Evolutionary conservation across 2,888 invertebrate species (phyloP).

Genomic region (Pyralis farinalis): DNA sequence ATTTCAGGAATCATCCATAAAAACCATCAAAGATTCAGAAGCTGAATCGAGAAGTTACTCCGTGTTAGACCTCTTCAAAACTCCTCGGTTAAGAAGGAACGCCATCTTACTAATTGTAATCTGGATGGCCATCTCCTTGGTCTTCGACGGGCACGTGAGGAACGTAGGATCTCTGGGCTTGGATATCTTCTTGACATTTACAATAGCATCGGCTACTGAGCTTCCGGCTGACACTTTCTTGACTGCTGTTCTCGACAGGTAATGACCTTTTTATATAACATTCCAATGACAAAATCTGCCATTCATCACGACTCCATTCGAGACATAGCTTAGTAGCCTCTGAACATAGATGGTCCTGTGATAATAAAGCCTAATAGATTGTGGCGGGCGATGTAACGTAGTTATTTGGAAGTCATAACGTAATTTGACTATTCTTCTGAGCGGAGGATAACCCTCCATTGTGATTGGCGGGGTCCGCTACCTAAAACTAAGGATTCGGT

Average conservation of each 20-base stretch:
- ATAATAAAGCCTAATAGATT: too few species aligned
- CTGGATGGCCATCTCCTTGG: constrained; percentile 94
- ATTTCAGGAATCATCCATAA: constrained; percentile 83
- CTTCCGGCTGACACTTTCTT: constrained; percentile 91
- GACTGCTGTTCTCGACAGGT: constrained; percentile 86
- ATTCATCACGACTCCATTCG: too few species aligned
- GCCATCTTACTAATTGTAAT: constrained; percentile 90
- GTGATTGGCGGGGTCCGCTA: too few species aligned
- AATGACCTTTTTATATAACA: too few species aligned
- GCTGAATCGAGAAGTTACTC: constrained; percentile 86
- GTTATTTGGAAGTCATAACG: too few species aligned
- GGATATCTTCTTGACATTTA: constrained; percentile 92
- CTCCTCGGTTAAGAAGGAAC: constrained; percentile 87
- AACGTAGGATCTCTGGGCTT: constrained; percentile 92
- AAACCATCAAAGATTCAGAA: constrained; percentile 86
- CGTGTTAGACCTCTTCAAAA: constrained; percentile 89
- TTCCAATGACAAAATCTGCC: too few species aligned
- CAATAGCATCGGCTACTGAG: constrained; percentile 91
- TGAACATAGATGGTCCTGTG: too few species aligned
- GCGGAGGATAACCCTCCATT: too few species aligned
- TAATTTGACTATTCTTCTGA: too few species aligned
- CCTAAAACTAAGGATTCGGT: too few species aligned
- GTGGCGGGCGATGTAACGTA: too few species aligned
- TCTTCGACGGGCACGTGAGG: constrained; percentile 93
- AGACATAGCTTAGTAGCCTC: too few species aligned